Conservation (phyloP, 2,888 invertebrate genomes). For the Agriopis marginaria region DNA sequence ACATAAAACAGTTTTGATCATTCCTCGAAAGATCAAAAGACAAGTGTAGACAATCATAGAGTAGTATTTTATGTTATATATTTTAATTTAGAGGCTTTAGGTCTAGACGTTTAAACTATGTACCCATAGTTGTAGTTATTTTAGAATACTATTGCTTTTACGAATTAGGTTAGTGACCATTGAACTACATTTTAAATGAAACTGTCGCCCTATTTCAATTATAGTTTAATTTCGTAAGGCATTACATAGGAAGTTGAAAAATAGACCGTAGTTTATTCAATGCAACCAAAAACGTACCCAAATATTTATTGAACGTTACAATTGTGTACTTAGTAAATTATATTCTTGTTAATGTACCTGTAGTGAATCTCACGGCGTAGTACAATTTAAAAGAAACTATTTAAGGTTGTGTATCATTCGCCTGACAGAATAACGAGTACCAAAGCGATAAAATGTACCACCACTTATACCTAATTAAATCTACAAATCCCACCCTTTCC, state of each 20-base stretch:
- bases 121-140: slow-evolving; percentile 22
- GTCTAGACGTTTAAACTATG: slow-evolving; percentile 9
- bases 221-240: slow-evolving; percentile 7
- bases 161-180: slow-evolving; percentile 8
- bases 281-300: slow-evolving; percentile 19
- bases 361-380: slow-evolving; percentile 18
- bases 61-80: slow-evolving; percentile 16
- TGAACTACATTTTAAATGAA: neutral
- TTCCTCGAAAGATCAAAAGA: slow-evolving; percentile 15
- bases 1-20: slow-evolving; percentile 29
- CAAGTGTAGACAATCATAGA: slow-evolving; percentile 2
- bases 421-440: slow-evolving; percentile 1
- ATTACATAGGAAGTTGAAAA: slow-evolving; percentile 11
- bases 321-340: slow-evolving; percentile 23
- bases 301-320: slow-evolving; percentile 28
- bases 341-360: slow-evolving; percentile 26
- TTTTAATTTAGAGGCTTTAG: slow-evolving; percentile 37
- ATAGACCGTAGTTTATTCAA: slow-evolving; percentile 15
- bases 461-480: too few relatives aligned
- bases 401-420: slow-evolving; percentile 17
- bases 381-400: slow-evolving; percentile 15
- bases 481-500: too few relatives aligned
- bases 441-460: too few relatives aligned
- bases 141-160: slow-evolving; percentile 13
- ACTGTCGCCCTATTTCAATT: neutral